phyloP scores from a whole-genome alignment of 2,113 vertebrate species.

The Mastomys coucha region DNA sequence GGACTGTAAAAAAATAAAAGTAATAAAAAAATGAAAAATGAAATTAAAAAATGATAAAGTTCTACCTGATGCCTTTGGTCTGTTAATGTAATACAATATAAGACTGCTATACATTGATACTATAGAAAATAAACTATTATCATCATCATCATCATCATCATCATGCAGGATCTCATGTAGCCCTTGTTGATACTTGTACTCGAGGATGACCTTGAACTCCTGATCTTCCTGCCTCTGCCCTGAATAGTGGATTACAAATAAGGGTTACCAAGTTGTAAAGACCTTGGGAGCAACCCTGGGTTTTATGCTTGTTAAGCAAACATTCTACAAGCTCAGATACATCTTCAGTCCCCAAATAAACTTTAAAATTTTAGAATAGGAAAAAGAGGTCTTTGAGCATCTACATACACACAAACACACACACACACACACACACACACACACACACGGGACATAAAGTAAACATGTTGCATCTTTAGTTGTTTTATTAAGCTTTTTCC shows the following conservation, averaged over 20 bases:
- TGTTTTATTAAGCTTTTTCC: conserved; percentile 29
- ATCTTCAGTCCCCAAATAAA: not conserved
- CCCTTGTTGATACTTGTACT: not conserved
- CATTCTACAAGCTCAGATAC: not conserved
- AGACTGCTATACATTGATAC: not conserved
- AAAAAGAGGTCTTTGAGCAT: not conserved
- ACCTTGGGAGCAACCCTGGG: not conserved
- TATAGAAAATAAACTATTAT: not conserved
- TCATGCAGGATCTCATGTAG: not conserved
- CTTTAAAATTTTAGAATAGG: not conserved
- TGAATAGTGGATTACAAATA: not conserved
- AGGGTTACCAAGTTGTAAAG: too few relatives aligned
- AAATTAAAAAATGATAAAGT: not conserved
- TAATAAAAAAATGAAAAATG: too few relatives aligned
- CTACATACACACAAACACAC: not conserved
- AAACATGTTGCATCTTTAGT: not conserved
- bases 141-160: not conserved
- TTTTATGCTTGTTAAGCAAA: not conserved
- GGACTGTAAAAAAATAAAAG: too few relatives aligned
- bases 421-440: not conserved
- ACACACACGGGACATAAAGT: not conserved
- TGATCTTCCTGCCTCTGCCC: not conserved
- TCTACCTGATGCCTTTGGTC: not conserved
- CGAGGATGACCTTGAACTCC: not conserved
- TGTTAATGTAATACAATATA: not conserved